Percentiles rank a stretch among this genome's conserved stretches.
Conservation (phyloP, 2,113 vertebrate species). For the Cololabis saira region DNA sequence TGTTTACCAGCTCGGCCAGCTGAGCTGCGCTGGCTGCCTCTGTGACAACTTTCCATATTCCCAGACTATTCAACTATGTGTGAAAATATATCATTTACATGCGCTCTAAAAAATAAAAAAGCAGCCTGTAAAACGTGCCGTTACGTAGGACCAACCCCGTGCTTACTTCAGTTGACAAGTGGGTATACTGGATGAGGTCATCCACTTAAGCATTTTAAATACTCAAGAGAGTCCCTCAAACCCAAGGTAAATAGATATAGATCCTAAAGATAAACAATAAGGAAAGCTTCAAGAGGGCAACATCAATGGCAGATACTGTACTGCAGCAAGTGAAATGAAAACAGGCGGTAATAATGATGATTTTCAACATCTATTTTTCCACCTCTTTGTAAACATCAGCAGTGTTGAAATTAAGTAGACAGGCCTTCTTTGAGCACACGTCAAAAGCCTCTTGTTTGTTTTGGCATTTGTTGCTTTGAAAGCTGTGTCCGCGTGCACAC, state of each 20-base stretch:
- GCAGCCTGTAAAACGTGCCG: slow-evolving; percentile 25
- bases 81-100: slow-evolving; percentile 66
- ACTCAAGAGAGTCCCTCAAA: slow-evolving; percentile 63
- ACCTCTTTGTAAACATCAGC: slow-evolving; percentile 53
- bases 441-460: slow-evolving; percentile 62
- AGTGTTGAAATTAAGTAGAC: slow-evolving; percentile 57
- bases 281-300: slow-evolving; percentile 41
- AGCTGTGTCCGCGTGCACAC: slow-evolving; percentile 24
- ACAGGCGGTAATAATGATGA: slow-evolving; percentile 62
- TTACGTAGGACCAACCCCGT: slow-evolving; percentile 41
- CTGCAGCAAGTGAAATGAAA: slow-evolving; percentile 56
- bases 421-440: slow-evolving; percentile 41
- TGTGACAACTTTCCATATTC: slow-evolving; percentile 45
- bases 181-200: slow-evolving; percentile 69
- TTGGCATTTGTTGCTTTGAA: slow-evolving; percentile 65
- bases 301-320: slow-evolving; percentile 55
- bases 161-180: slow-evolving; percentile 48
- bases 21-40: slow-evolving; percentile 31
- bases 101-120: slow-evolving; percentile 27
- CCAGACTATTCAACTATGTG: slow-evolving; percentile 39
- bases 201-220: slow-evolving; percentile 57
- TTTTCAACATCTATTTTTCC: slow-evolving; percentile 70
- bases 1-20: slow-evolving; percentile 17
- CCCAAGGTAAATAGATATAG: slow-evolving; percentile 76
- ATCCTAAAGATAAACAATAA: slow-evolving; percentile 71